These are phyloP conservation scores for Rhagium mordax DNA, from an alignment of 2,888 invertebrate genomes.

Conservation along the genomic window DNA sequence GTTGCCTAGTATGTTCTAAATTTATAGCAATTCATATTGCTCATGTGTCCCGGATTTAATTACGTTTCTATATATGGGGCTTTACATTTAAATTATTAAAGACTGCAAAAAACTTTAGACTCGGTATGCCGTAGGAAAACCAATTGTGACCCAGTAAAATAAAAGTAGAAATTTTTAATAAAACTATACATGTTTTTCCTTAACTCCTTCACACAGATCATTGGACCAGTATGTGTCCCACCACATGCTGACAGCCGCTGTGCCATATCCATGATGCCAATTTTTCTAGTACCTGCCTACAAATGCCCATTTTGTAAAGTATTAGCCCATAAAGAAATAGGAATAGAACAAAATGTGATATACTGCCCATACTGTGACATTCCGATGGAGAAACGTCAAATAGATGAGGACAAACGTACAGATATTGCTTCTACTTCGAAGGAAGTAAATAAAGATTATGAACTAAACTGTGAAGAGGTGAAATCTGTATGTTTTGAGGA, in stretches of 20 bases:
- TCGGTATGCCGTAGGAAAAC: too few species aligned
- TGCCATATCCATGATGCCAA: constrained; percentile 64
- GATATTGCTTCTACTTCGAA: neutral
- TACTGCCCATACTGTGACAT: constrained; percentile 66
- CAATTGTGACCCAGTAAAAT: too few species aligned
- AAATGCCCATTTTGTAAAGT: constrained; percentile 63
- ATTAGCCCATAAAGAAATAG: constrained; percentile 60
- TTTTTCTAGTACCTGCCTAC: constrained; percentile 60
- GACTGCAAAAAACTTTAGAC: too few species aligned
- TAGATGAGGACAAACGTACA: constrained; percentile 12
- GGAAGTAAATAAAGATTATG: constrained; percentile 16
- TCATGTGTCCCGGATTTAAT: too few species aligned
- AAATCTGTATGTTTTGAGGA: constrained; percentile 51
- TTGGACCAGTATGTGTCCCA: constrained; percentile 63
- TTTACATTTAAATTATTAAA: too few species aligned
- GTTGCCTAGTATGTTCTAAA: too few species aligned
- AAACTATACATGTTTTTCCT: too few species aligned
- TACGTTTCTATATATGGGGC: too few species aligned
- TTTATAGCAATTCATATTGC: too few species aligned
- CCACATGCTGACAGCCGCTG: constrained; percentile 64
- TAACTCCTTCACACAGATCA: constrained; percentile 54
- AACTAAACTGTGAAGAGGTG: constrained; percentile 35
- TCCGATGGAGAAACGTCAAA: constrained; percentile 57
- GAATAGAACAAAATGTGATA: constrained; percentile 54
- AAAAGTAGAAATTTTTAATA: too few species aligned